A percentile compares a stretch with the other conserved stretches of the same genome.
Evolutionary conservation across 2,113 vertebrate species (phyloP).

Genomic region (Gambusia affinis): DNA sequence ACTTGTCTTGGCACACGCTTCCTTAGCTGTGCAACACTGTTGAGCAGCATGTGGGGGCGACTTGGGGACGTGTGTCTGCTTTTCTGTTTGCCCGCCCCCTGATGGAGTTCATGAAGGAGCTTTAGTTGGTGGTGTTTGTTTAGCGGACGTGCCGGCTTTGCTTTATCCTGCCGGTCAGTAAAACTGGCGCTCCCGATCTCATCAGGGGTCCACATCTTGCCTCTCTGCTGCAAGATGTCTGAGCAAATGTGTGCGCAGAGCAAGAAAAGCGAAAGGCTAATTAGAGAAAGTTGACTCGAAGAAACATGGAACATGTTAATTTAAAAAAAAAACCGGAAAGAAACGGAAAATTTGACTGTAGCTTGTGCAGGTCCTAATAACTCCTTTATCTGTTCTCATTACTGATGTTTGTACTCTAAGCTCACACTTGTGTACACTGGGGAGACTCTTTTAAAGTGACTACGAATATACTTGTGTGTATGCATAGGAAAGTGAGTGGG

Average conservation of each 20-base stretch:
- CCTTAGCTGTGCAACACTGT: slow-evolving; percentile 51
- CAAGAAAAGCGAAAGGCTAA: neutral
- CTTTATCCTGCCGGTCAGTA: slow-evolving; percentile 51
- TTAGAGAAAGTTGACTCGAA: slow-evolving; percentile 9
- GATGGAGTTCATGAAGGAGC: slow-evolving; percentile 64
- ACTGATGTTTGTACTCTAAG: slow-evolving; percentile 44
- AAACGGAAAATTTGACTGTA: slow-evolving; percentile 21
- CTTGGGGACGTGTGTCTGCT: slow-evolving; percentile 47
- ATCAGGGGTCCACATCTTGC: slow-evolving; percentile 41
- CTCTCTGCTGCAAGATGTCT: slow-evolving; percentile 11
- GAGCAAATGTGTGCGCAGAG: slow-evolving; percentile 38
- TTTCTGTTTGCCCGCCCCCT: slow-evolving; percentile 55
- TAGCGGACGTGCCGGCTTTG: slow-evolving; percentile 50
- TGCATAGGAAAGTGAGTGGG: slow-evolving; percentile 38
- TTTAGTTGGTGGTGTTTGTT: slow-evolving; percentile 66
- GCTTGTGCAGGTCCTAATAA: slow-evolving; percentile 11
- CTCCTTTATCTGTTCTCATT: slow-evolving; percentile 42
- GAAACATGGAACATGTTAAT: slow-evolving; percentile 2
- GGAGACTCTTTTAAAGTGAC: slow-evolving; percentile 37
- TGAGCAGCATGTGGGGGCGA: slow-evolving; percentile 29
- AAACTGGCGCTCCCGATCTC: slow-evolving; percentile 31
- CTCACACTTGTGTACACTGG: slow-evolving; percentile 15
- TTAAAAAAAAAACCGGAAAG: slow-evolving; percentile 4
- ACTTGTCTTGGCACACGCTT: slow-evolving; percentile 57
- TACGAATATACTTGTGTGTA: slow-evolving; percentile 33